A percentile compares a stretch with the other conserved stretches of the same genome.
Evolutionary conservation across 1,140 invertebrate species (phyloP).

Genomic region (Nautilus pompilius): DNA sequence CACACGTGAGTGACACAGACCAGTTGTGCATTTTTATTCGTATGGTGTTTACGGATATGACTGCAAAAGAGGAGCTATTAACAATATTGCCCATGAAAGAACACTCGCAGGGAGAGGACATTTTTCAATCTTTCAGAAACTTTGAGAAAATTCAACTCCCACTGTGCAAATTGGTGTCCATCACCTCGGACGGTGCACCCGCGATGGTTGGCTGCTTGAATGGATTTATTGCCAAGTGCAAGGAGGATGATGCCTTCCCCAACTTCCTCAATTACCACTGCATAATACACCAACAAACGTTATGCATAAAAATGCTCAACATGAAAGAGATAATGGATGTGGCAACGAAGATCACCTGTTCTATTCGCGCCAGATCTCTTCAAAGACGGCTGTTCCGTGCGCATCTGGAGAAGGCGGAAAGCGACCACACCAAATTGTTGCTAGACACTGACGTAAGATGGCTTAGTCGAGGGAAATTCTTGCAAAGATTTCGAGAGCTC

Average conservation of each 20-base stretch:
- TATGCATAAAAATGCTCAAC: not conserved
- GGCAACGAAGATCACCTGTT: conserved; percentile 1
- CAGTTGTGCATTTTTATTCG: not conserved
- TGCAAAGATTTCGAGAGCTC: conserved; percentile 3
- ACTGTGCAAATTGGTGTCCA: not conserved
- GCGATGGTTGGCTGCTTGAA: not conserved
- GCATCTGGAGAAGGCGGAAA: conserved; percentile 1
- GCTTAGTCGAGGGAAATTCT: not conserved
- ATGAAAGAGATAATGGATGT: conserved; percentile 2
- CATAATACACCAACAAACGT: not conserved
- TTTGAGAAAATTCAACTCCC: not conserved
- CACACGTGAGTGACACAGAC: not conserved
- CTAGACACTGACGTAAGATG: too few species aligned
- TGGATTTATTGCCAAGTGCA: conserved; percentile 1
- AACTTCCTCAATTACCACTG: conserved; percentile 2
- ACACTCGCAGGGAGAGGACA: not conserved
- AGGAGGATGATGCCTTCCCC: not conserved
- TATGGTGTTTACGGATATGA: not conserved
- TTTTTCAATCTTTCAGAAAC: not conserved
- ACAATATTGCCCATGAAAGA: not conserved
- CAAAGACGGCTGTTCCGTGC: not conserved
- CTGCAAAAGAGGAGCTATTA: not conserved
- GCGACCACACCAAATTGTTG: not conserved
- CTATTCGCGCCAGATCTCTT: conserved; percentile 1
- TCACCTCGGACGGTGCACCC: not conserved